Conservation (phyloP, 2,888 invertebrate genomes). For the Machimus atricapillus region DNA sequence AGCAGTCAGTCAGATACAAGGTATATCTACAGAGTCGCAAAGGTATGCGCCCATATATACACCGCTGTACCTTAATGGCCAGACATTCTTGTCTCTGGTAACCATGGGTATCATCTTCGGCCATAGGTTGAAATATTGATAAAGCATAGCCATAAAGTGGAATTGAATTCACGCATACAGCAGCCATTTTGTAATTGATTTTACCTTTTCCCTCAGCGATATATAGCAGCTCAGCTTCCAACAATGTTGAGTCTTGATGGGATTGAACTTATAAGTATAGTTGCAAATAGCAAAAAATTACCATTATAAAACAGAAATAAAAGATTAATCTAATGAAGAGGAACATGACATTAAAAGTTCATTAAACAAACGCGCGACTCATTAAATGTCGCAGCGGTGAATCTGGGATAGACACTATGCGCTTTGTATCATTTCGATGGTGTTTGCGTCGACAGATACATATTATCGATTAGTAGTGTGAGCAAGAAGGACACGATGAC, state of each 20-base stretch:
- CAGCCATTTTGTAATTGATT: constrained; percentile 39
- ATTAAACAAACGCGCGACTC: constrained; percentile 44
- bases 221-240: background rate
- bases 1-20: constrained; percentile 13
- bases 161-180: constrained; percentile 41
- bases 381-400: constrained; percentile 39
- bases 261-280: background rate
- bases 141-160: constrained; percentile 39
- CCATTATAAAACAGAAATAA: background rate
- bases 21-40: background rate
- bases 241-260: background rate
- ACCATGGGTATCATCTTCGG: constrained; percentile 17
- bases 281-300: background rate
- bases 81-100: constrained; percentile 25
- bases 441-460: constrained; percentile 30
- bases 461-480: constrained; percentile 31
- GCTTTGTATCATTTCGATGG: background rate
- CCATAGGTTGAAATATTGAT: constrained; percentile 36
- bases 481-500: background rate
- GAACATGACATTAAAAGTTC: constrained; percentile 39
- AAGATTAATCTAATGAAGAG: constrained; percentile 25
- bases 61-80: constrained; percentile 4
- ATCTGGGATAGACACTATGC: constrained; percentile 29
- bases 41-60: background rate
- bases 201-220: background rate